A percentile compares a stretch with the other conserved stretches of the same genome.
These are phyloP conservation scores for Lordiphosa collinella DNA, from an alignment of 1,140 invertebrate species.

Conservation along the genomic window DNA sequence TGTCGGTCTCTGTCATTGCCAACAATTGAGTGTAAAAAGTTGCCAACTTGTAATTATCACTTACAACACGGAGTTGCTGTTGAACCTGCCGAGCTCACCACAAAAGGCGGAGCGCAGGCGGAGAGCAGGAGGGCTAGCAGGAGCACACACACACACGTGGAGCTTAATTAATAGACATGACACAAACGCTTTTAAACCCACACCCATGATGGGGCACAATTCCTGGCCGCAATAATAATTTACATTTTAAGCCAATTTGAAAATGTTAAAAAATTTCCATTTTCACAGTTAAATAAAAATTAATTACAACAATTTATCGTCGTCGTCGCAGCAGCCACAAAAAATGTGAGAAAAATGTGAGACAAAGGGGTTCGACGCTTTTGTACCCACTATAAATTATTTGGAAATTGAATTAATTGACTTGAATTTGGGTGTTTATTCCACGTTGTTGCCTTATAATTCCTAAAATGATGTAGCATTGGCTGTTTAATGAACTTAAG, in stretches of 20 bases:
- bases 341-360: constrained; percentile 28
- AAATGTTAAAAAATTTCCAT: constrained; percentile 63
- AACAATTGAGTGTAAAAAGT: constrained; percentile 63
- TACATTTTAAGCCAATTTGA: constrained; percentile 76
- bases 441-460: not conserved
- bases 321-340: constrained; percentile 50
- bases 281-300: constrained; percentile 78
- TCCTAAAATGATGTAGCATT: too few species aligned
- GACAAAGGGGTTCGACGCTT: not conserved
- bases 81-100: not conserved
- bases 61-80: constrained; percentile 46
- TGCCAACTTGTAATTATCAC: constrained; percentile 74
- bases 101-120: constrained; percentile 11
- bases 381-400: not conserved
- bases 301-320: constrained; percentile 78
- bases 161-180: constrained; percentile 73
- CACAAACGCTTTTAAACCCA: constrained; percentile 44
- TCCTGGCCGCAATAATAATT: constrained; percentile 72
- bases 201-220: constrained; percentile 57
- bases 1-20: constrained; percentile 48
- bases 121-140: not conserved
- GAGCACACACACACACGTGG: constrained; percentile 22
- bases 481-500: too few species aligned
- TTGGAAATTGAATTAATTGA: too few species aligned
- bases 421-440: too few species aligned